Percentiles rank a stretch among this genome's conserved stretches.
Evolutionary conservation across 2,888 invertebrate species (phyloP).

Genomic region (Stenodema calcarata): DNA sequence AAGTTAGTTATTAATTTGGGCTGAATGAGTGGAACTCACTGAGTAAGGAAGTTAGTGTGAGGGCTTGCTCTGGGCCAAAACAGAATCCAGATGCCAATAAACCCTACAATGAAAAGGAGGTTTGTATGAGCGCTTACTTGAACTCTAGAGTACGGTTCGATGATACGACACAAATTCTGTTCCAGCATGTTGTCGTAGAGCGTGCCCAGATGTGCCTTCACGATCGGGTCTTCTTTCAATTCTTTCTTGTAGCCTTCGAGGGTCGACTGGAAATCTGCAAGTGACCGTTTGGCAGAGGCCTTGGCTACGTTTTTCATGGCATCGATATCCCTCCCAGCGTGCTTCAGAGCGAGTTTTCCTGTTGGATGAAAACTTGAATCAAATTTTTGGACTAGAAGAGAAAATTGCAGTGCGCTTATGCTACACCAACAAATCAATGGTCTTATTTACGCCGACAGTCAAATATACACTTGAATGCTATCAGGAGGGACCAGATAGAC

Average conservation of each 20-base stretch:
- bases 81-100: no score
- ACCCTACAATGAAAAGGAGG: no score
- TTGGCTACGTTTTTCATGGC: conserved; percentile 98
- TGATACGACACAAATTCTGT: conserved; percentile 97
- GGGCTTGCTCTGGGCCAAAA: no score
- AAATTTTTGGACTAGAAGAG: no score
- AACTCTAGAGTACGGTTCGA: conserved; percentile 97
- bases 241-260: conserved; percentile 86
- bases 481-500: no score
- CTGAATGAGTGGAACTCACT: no score
- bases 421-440: no score
- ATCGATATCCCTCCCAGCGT: conserved; percentile 93
- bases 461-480: no score
- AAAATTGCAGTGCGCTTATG: no score
- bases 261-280: conserved; percentile 94
- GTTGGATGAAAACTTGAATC: neutral
- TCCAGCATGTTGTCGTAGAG: conserved; percentile 98
- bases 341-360: conserved; percentile 89
- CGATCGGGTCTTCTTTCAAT: conserved; percentile 94
- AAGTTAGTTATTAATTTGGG: no score
- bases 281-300: conserved; percentile 93
- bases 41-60: no score
- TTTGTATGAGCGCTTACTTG: conserved; percentile 66
- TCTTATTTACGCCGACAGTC: no score
- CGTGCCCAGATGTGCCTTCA: conserved; percentile 94